phyloP scores from a whole-genome alignment of 2,113 vertebrate species.

The Choloepus hoffmanni region DNA sequence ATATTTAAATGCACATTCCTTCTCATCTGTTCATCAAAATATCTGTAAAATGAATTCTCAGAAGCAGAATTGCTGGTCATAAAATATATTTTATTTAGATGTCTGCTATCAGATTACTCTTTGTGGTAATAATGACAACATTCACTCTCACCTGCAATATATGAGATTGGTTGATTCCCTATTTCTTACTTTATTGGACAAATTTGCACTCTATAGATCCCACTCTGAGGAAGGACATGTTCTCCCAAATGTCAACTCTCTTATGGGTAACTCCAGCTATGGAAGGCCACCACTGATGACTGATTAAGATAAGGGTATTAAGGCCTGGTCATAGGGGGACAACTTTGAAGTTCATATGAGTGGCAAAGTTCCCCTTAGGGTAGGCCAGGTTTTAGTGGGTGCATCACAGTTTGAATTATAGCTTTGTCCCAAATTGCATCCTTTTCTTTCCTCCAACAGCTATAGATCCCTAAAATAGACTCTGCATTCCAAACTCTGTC shows the following conservation, averaged over 20 bases:
- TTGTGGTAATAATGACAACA: background rate
- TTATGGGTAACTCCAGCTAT: background rate
- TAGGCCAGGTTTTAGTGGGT: background rate
- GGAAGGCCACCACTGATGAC: background rate
- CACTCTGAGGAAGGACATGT: background rate
- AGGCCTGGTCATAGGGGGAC: background rate
- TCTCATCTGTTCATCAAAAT: no score
- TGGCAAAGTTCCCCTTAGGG: background rate
- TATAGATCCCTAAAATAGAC: background rate
- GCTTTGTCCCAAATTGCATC: background rate
- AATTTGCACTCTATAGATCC: background rate
- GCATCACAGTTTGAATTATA: background rate
- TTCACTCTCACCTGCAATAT: no score
- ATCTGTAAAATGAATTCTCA: no score
- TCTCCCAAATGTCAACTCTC: background rate
- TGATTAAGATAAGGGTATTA: background rate
- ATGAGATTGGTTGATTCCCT: background rate
- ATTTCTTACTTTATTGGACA: no score
- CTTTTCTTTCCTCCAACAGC: background rate
- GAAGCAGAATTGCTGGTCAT: no score
- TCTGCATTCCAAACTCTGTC: background rate
- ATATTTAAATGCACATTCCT: background rate
- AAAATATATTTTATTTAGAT: no score
- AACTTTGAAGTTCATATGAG: background rate
- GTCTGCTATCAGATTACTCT: background rate